A percentile compares a stretch with the other conserved stretches of the same genome.
phyloP scores from a whole-genome alignment of 2,113 vertebrate species.

The Morphnarchus princeps region DNA sequence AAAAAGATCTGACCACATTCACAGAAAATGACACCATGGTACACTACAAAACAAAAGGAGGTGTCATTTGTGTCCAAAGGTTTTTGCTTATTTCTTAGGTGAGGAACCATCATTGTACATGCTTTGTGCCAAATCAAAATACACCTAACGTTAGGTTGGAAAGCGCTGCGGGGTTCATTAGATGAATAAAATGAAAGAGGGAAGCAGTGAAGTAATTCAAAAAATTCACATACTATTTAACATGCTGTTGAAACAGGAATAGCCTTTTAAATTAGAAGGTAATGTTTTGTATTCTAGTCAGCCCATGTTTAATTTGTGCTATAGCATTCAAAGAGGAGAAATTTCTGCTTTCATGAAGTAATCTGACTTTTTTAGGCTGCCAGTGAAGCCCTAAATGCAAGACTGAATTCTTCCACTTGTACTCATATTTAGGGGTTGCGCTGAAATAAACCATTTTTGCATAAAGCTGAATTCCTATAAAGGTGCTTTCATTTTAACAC shows the following conservation, averaged over 20 bases:
- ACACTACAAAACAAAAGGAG: conserved; percentile 81
- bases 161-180: not conserved
- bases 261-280: conserved; percentile 38
- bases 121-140: conserved; percentile 82
- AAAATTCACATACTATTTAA: conserved; percentile 32
- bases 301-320: conserved; percentile 42
- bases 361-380: conserved; percentile 15
- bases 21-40: conserved; percentile 84
- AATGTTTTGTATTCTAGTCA: conserved; percentile 51
- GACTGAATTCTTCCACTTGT: conserved; percentile 9
- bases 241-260: conserved; percentile 55
- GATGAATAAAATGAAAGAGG: not conserved
- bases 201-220: conserved; percentile 41
- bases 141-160: not conserved
- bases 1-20: conserved; percentile 84
- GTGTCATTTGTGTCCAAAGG: conserved; percentile 79
- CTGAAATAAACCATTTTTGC: not conserved
- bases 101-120: conserved; percentile 78
- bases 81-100: conserved; percentile 72
- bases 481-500: not conserved
- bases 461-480: not conserved
- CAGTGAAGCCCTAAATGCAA: conserved; percentile 39
- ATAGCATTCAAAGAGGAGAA: conserved; percentile 35
- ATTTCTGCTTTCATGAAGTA: conserved; percentile 13
- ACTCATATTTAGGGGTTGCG: not conserved